These are phyloP conservation scores for Ectemnius continuus DNA, from an alignment of 2,888 invertebrate genomes.

Conservation along the genomic window DNA sequence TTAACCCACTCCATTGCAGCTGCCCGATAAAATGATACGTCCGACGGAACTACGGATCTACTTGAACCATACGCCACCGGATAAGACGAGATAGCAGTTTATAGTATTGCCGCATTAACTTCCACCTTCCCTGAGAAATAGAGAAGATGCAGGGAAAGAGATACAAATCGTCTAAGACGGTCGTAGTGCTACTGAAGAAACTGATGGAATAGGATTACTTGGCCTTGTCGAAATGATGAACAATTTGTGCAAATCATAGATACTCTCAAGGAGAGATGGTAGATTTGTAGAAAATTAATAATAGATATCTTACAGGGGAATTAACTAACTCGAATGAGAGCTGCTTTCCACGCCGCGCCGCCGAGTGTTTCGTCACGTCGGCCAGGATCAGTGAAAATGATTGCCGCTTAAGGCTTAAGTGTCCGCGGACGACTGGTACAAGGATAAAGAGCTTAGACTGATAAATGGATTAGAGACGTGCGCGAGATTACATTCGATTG, in stretches of 20 bases:
- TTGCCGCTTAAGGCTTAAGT: constrained; percentile 32
- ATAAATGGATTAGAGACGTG: constrained; percentile 48
- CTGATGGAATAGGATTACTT: no score
- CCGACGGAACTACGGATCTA: constrained; percentile 46
- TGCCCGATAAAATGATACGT: constrained; percentile 58
- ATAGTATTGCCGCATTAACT: constrained; percentile 52
- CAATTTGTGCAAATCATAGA: no score
- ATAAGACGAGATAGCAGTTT: constrained; percentile 58
- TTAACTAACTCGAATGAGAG: no score
- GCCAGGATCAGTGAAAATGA: constrained; percentile 44
- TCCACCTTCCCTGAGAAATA: constrained; percentile 36
- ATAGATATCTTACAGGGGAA: no score
- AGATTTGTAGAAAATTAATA: constrained; percentile 5
- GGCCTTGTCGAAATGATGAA: no score
- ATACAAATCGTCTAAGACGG: constrained; percentile 50
- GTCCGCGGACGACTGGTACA: constrained; percentile 21
- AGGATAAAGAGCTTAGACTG: constrained; percentile 49
- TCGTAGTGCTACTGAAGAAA: constrained; percentile 20
- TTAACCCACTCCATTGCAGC: constrained; percentile 34
- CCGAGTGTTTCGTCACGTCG: constrained; percentile 38
- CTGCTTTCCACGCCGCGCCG: background rate
- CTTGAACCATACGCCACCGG: constrained; percentile 47
- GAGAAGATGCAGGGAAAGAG: constrained; percentile 21
- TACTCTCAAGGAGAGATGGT: constrained; percentile 2
- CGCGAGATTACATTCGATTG: constrained; percentile 38